A percentile compares a stretch with the other conserved stretches of the same genome.
Evolutionary conservation across 2,113 vertebrate genomes (phyloP).

Genomic region (Calonectris borealis): DNA sequence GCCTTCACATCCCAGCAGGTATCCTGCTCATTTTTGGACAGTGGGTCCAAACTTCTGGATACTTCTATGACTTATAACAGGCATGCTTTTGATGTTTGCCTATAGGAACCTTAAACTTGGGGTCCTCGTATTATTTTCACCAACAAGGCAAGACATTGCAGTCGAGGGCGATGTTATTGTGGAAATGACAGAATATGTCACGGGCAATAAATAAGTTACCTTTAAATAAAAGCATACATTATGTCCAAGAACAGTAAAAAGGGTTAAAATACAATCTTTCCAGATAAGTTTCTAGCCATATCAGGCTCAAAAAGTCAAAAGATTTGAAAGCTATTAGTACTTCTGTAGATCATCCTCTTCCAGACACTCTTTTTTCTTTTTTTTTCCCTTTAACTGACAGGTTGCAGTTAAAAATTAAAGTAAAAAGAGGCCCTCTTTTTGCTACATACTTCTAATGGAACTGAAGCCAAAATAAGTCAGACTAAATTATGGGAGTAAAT

Average conservation of each 20-base stretch:
- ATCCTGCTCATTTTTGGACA: neutral
- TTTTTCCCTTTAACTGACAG: conserved; percentile 69
- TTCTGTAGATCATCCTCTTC: conserved; percentile 76
- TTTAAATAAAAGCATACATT: conserved; percentile 47
- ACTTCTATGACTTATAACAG: conserved; percentile 11
- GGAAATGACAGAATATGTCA: neutral
- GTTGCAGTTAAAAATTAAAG: conserved; percentile 80
- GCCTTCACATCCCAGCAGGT: conserved; percentile 19
- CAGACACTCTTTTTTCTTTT: conserved; percentile 60
- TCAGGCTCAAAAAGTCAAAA: conserved; percentile 74
- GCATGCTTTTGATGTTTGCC: conserved; percentile 27
- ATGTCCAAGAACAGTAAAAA: conserved; percentile 54
- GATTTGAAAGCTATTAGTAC: conserved; percentile 79
- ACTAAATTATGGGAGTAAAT: conserved; percentile 85
- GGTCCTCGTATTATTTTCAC: conserved; percentile 49
- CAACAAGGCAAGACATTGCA: conserved; percentile 39
- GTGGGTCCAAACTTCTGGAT: conserved; percentile 38
- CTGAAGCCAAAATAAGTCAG: conserved; percentile 84
- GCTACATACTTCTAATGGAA: conserved; percentile 79
- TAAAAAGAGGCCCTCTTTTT: conserved; percentile 72
- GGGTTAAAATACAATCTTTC: conserved; percentile 74
- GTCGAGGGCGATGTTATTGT: conserved; percentile 3
- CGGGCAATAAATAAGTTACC: conserved; percentile 37
- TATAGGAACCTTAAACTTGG: conserved; percentile 37
- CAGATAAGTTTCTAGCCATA: conserved; percentile 66